phyloP scores from a whole-genome alignment of 2,888 invertebrate species.

The Drosophila pegasa region DNA sequence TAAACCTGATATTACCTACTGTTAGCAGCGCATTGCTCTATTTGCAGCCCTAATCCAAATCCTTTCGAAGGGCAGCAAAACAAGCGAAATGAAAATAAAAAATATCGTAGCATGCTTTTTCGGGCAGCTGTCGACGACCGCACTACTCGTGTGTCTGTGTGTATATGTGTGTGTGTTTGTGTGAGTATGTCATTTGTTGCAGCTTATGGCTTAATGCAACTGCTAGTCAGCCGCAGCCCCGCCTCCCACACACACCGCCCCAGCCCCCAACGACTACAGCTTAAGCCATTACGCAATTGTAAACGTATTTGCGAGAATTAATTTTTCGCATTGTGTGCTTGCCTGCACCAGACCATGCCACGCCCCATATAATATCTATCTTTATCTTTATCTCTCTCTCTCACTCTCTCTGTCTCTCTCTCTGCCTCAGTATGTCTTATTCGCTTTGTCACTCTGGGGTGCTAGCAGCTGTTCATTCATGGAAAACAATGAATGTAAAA shows the following conservation, averaged over 20 bases:
- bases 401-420: not conserved
- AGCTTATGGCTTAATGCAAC: constrained; percentile 66
- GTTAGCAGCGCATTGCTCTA: not conserved
- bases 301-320: constrained; percentile 60
- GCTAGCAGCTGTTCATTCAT: constrained; percentile 52
- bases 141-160: not conserved
- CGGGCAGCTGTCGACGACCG: constrained; percentile 38
- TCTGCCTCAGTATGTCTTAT: not conserved
- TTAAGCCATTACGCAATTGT: constrained; percentile 55
- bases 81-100: not conserved
- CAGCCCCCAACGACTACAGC: constrained; percentile 17
- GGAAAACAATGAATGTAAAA: constrained; percentile 64
- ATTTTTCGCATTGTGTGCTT: constrained; percentile 41
- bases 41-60: not conserved
- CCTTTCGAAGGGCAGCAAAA: constrained; percentile 2
- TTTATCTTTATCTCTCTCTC: not conserved
- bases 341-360: constrained; percentile 11
- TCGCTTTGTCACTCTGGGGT: constrained; percentile 37
- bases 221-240: constrained; percentile 36
- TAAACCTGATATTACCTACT: not conserved
- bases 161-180: not conserved
- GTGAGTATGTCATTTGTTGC: constrained; percentile 62
- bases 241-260: not conserved
- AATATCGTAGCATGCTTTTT: constrained; percentile 52
- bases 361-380: constrained; percentile 7